phyloP scores from a whole-genome alignment of 2,888 invertebrate genomes.

The Drosophila mimica region DNA sequence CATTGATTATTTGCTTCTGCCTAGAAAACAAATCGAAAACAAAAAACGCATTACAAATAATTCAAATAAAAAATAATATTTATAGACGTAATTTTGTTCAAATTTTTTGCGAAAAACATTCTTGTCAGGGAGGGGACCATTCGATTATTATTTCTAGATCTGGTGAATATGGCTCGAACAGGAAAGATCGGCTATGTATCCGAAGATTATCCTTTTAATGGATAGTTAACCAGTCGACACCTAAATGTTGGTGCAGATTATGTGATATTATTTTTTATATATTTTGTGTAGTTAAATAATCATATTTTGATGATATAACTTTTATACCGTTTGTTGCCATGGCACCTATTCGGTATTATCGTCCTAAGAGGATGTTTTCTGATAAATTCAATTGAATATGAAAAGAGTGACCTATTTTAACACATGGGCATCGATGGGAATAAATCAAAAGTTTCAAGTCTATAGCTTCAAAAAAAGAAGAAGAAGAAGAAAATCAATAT shows the following conservation, averaged over 20 bases:
- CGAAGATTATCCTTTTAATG: neutral
- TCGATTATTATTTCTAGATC: too few relatives aligned
- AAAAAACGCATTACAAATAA: constrained; percentile 50
- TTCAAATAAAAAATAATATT: constrained; percentile 67
- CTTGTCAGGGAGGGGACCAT: neutral
- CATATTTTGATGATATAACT: too few relatives aligned
- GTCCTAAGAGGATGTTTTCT: too few relatives aligned
- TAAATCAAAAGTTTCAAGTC: too few relatives aligned
- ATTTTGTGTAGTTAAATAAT: too few relatives aligned
- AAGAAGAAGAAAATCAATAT: neutral
- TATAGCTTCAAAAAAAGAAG: too few relatives aligned
- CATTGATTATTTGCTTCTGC: constrained; percentile 22
- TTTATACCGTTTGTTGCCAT: too few relatives aligned
- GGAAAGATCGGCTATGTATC: neutral
- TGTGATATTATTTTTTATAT: neutral
- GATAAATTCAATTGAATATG: too few relatives aligned
- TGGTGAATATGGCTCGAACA: neutral
- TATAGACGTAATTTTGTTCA: constrained; percentile 1
- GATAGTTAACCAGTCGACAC: neutral
- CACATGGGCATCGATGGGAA: too few relatives aligned
- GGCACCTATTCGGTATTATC: too few relatives aligned
- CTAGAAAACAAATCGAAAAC: constrained; percentile 14
- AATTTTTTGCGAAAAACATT: neutral
- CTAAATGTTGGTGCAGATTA: too few relatives aligned
- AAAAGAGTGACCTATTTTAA: too few relatives aligned